phyloP scores from a whole-genome alignment of 2,113 vertebrate species.

The Paramisgurnus dabryanus region DNA sequence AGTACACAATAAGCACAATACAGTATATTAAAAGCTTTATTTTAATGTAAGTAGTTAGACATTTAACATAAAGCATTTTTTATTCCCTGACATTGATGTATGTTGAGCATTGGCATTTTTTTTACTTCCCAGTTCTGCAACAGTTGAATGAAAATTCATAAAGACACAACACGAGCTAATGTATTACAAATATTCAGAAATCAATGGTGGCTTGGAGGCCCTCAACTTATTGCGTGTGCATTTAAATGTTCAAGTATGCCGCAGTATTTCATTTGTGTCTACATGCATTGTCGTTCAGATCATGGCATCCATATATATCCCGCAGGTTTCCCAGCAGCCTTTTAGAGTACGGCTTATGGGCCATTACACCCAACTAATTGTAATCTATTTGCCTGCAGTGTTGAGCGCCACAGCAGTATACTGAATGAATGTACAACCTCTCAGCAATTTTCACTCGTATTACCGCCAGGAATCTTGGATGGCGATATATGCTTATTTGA shows the following conservation, averaged over 20 bases:
- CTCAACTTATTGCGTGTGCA: constrained; percentile 31
- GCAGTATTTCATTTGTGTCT: constrained; percentile 31
- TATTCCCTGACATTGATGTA: too few relatives aligned
- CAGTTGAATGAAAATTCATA: constrained; percentile 15
- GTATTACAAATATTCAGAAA: constrained; percentile 10
- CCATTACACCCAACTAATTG: constrained; percentile 63
- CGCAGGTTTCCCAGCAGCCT: constrained; percentile 52
- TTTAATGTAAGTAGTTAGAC: too few relatives aligned
- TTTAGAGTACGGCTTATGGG: constrained; percentile 60
- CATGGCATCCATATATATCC: constrained; percentile 48
- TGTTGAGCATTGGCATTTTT: background rate
- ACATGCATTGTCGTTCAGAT: constrained; percentile 47
- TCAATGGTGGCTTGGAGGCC: constrained; percentile 16
- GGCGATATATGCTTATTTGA: constrained; percentile 49
- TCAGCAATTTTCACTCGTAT: constrained; percentile 58
- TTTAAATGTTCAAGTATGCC: constrained; percentile 30
- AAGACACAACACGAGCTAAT: background rate
- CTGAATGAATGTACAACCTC: constrained; percentile 49
- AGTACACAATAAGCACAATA: too few relatives aligned
- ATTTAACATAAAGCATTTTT: too few relatives aligned
- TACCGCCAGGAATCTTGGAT: constrained; percentile 54
- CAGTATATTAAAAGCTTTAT: too few relatives aligned
- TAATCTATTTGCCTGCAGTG: constrained; percentile 57
- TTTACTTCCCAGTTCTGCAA: background rate
- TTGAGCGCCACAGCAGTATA: constrained; percentile 53